Evolutionary conservation across 2,797 vertebrate species (phyloP).

Genomic region (Peromyscus aztecus): DNA sequence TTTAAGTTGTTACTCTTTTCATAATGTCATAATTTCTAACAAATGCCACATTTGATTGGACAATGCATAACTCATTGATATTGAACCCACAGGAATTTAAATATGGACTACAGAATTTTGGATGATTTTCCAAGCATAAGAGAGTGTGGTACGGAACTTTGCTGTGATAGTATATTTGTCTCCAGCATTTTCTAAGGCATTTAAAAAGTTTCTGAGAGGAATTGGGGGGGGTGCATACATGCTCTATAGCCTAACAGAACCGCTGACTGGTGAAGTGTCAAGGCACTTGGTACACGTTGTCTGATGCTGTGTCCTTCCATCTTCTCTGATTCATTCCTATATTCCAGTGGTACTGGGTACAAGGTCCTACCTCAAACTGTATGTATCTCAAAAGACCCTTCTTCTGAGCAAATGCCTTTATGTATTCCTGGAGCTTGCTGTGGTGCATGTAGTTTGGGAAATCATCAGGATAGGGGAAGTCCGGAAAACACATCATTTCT

Average conservation of each 20-base stretch:
- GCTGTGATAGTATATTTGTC: background rate
- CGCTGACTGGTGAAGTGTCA: background rate
- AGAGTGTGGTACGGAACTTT: background rate
- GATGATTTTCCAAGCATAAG: slow-evolving; percentile 1
- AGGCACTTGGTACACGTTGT: background rate
- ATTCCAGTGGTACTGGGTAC: background rate
- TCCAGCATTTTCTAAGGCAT: background rate
- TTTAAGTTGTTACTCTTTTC: background rate
- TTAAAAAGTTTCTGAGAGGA: background rate
- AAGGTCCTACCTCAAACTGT: slow-evolving; percentile 88
- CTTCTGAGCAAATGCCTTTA: slow-evolving; percentile 88
- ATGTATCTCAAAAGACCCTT: slow-evolving; percentile 90
- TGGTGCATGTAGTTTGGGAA: slow-evolving; percentile 94
- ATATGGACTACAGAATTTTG: background rate
- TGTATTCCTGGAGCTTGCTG: slow-evolving; percentile 91
- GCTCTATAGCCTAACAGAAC: background rate
- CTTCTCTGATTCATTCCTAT: too few species aligned
- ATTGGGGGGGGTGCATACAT: background rate
- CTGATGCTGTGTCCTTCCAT: background rate
- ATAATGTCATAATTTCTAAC: background rate
- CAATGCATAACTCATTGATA: background rate
- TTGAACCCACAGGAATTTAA: background rate
- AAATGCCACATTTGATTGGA: background rate
- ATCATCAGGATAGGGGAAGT: slow-evolving; percentile 92
- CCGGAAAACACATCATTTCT: slow-evolving; percentile 94